Base-by-base conservation (phyloP, 2,797 vertebrate species). In the Ptychadena robeensis region DNA sequence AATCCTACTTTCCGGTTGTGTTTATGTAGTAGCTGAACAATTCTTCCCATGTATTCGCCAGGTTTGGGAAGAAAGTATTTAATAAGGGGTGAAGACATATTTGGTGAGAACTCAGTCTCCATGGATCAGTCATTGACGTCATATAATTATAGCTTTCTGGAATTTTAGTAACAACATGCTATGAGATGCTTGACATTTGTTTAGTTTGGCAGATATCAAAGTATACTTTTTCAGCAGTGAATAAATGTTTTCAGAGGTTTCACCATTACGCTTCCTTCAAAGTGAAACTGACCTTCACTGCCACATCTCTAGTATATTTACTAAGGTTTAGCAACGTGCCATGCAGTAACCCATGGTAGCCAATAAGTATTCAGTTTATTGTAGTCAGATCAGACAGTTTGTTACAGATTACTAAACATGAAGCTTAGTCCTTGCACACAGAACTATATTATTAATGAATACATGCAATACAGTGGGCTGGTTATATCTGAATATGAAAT, bases 211-310 rank as follows among this genome's bases (percentile, higher is more conserved):
- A 79, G 31, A 31, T 34, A 28, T 34, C n/a, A 28, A 30, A 38
- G 37, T 63, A 27, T 38, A 38, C 14, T 18, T 63, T 30, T 27
- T 38, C 57, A 4, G 10, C 72, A 37, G 71, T 35, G 34, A 30
- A 65, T 27, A 75, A 64, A 30, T 64, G 12, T 64, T 64, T 76
- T n/a, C n/a, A 78, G 40, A 67, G 75, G 61, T 18, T 78, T 53
- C 31, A 12, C 4, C 25, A 22, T 78, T 78, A 76, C 64, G 15
- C 10, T 31, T 32, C 75, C 9, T 32, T 67, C 31, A 34, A 31
- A n/a, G 48, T 37, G 38, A 28, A 57, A 44, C 32, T 8, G 12
- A 78, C 30, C 48, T 25, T 32, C 59, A 27, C 34, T 48, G 22
- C 25, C 37, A 18, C 28, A 35, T 5, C 0, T n/a, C 22, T 34